Evolutionary conservation across 1,140 invertebrate species (phyloP).

Genomic region (Cydia amplana): DNA sequence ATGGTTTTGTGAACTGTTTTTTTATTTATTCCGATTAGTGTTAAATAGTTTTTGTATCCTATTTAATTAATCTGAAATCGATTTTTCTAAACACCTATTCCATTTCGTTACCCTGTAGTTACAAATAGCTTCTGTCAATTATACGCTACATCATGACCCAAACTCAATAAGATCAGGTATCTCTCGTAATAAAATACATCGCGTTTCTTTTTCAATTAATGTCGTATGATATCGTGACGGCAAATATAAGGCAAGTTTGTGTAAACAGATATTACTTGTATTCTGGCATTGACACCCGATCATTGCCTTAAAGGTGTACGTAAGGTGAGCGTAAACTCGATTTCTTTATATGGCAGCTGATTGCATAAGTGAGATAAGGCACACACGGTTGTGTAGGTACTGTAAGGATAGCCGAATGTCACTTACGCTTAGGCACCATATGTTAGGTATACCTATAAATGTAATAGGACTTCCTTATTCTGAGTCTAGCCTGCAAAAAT

Average conservation of each 20-base stretch:
- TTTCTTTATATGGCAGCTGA: slow-evolving; percentile 55
- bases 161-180: neutral
- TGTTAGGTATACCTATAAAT: neutral
- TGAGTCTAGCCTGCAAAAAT: no score
- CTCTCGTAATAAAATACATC: neutral
- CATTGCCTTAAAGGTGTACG: slow-evolving; percentile 55
- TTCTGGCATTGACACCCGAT: slow-evolving; percentile 59
- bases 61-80: no score
- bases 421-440: neutral
- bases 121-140: neutral
- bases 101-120: no score
- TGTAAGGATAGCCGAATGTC: neutral
- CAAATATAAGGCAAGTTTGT: neutral
- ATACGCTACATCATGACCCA: neutral
- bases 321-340: slow-evolving; percentile 59
- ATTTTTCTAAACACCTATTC: no score
- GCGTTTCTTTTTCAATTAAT: neutral
- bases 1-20: no score
- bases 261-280: slow-evolving; percentile 36
- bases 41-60: no score
- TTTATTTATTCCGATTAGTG: no score
- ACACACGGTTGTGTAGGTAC: slow-evolving; percentile 31
- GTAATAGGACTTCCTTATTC: no score
- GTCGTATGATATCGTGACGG: neutral
- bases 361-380: slow-evolving; percentile 35